Conservation (phyloP, 2,113 vertebrate species). For the Nothoprocta pentlandii region DNA sequence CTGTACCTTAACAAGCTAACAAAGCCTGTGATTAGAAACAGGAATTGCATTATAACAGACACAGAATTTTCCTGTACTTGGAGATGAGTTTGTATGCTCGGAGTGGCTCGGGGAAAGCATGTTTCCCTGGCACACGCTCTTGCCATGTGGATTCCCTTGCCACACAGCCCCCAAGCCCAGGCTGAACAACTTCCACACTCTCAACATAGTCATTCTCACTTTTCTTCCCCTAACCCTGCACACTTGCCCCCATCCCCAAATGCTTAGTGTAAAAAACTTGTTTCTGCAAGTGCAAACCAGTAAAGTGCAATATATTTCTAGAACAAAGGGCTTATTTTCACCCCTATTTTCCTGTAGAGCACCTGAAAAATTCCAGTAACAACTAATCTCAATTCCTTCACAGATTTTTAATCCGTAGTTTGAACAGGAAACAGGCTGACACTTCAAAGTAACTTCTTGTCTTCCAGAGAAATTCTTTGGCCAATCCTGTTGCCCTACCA, state of each 20-base stretch:
- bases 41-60: background rate
- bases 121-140: background rate
- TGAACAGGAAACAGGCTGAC: no score
- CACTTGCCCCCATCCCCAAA: no score
- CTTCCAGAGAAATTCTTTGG: background rate
- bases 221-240: no score
- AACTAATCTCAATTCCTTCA: background rate
- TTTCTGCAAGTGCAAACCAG: background rate
- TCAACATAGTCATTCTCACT: background rate
- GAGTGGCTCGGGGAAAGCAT: background rate
- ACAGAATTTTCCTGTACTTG: background rate
- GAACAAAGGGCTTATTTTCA: background rate
- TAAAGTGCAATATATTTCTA: background rate
- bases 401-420: background rate
- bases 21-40: slow-evolving; percentile 7
- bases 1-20: slow-evolving; percentile 13
- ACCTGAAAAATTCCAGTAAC: background rate
- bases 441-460: background rate
- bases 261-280: background rate
- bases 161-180: background rate
- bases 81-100: background rate
- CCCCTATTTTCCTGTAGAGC: rapidly evolving
- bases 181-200: background rate
- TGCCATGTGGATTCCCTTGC: background rate
- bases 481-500: background rate